phyloP scores from a whole-genome alignment of 1,140 invertebrate genomes.

The Arion vulgaris region DNA sequence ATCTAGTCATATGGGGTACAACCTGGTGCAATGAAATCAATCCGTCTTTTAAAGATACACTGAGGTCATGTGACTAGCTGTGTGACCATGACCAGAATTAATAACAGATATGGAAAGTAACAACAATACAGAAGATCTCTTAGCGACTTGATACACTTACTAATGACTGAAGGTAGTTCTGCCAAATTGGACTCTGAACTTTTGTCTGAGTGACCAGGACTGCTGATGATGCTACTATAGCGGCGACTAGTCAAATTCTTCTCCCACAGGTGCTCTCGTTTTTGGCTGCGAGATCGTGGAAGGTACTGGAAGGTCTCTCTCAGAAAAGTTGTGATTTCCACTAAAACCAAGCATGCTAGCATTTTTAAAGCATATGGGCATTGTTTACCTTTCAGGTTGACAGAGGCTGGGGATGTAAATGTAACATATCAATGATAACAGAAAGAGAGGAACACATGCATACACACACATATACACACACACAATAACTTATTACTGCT shows the following conservation, averaged over 20 bases:
- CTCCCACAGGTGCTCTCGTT: conserved; percentile 67
- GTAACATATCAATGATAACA: neutral
- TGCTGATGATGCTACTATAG: conserved; percentile 72
- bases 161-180: conserved; percentile 59
- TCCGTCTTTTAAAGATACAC: too few relatives aligned
- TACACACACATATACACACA: too few relatives aligned
- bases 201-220: conserved; percentile 70
- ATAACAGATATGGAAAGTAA: neutral
- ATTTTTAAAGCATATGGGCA: conserved; percentile 94
- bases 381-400: conserved; percentile 85
- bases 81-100: too few relatives aligned
- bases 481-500: too few relatives aligned
- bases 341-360: conserved; percentile 91
- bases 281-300: conserved; percentile 69
- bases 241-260: conserved; percentile 69
- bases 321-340: conserved; percentile 97
- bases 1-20: too few relatives aligned
- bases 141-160: conserved; percentile 45
- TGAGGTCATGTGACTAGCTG: too few relatives aligned
- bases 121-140: neutral
- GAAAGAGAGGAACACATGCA: too few relatives aligned
- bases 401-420: conserved; percentile 79
- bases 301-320: conserved; percentile 91
- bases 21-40: too few relatives aligned
- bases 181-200: conserved; percentile 68